Conservation (phyloP, 2,113 vertebrate genomes). For the Dasyurus viverrinus region DNA sequence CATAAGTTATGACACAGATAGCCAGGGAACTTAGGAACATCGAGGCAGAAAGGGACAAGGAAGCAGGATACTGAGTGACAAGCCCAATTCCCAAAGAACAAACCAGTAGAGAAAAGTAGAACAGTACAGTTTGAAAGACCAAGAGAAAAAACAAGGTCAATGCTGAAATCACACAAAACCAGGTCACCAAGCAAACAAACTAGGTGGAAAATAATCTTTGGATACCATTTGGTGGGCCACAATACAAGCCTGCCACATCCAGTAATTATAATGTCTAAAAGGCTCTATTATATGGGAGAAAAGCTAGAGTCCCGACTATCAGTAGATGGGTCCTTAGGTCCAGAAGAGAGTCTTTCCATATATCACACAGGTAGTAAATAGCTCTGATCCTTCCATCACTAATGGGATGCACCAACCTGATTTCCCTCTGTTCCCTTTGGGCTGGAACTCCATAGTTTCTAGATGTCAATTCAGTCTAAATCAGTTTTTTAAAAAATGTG, state of each 20-base stretch:
- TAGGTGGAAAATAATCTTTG: neutral
- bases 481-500: slow-evolving; percentile 32
- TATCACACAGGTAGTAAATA: neutral
- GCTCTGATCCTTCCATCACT: neutral
- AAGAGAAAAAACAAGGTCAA: neutral
- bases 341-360: neutral
- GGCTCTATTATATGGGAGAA: neutral
- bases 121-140: neutral
- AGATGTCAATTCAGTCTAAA: slow-evolving; percentile 46
- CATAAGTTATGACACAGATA: neutral
- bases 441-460: slow-evolving; percentile 40
- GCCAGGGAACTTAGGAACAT: neutral
- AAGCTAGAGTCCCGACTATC: neutral
- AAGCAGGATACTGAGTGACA: neutral
- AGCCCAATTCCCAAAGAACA: neutral
- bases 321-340: neutral
- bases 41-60: neutral
- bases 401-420: slow-evolving; percentile 50
- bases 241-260: neutral
- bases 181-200: neutral
- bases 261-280: neutral
- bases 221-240: neutral
- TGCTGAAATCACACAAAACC: neutral
- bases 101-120: neutral
- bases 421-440: neutral